These are phyloP conservation scores for Scaptomyza pallida DNA, from an alignment of 1,140 invertebrate genomes.

Conservation along the genomic window DNA sequence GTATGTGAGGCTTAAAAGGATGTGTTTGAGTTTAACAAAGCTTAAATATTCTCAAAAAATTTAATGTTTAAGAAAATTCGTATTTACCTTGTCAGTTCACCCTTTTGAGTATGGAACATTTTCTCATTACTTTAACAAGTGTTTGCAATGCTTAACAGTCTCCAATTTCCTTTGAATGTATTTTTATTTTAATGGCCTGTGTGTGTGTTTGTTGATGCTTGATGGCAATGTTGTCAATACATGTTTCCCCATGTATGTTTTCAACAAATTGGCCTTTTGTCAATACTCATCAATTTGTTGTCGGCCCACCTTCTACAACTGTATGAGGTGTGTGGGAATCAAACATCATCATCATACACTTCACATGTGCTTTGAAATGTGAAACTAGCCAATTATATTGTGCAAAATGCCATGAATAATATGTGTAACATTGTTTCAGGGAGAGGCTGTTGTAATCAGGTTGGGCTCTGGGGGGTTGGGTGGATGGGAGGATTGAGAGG, in stretches of 20 bases:
- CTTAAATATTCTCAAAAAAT: too few species aligned
- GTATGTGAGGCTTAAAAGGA: too few species aligned
- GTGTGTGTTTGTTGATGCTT: conserved; percentile 23
- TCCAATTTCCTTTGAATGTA: conserved; percentile 2
- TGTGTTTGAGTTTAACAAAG: too few species aligned
- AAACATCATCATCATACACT: conserved; percentile 11
- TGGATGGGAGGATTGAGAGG: not conserved
- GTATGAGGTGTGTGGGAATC: not conserved
- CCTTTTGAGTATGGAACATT: not conserved
- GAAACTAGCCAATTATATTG: conserved; percentile 72
- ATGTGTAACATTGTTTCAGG: conserved; percentile 38
- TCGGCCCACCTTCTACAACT: not conserved
- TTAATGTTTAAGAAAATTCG: too few species aligned
- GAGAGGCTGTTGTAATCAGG: not conserved
- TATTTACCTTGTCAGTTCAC: not conserved
- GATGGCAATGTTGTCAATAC: conserved; percentile 13
- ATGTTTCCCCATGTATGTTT: conserved; percentile 4
- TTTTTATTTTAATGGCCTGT: conserved; percentile 11
- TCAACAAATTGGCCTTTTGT: conserved; percentile 12
- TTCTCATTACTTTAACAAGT: not conserved
- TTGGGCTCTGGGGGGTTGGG: not conserved
- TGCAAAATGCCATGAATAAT: conserved; percentile 70
- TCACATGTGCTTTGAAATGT: conserved; percentile 38
- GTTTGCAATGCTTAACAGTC: not conserved
- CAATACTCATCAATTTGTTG: conserved; percentile 24